These are phyloP conservation scores for Pipistrellus pipistrellus DNA, from an alignment of 2,797 vertebrate species.

Conservation along the genomic window DNA sequence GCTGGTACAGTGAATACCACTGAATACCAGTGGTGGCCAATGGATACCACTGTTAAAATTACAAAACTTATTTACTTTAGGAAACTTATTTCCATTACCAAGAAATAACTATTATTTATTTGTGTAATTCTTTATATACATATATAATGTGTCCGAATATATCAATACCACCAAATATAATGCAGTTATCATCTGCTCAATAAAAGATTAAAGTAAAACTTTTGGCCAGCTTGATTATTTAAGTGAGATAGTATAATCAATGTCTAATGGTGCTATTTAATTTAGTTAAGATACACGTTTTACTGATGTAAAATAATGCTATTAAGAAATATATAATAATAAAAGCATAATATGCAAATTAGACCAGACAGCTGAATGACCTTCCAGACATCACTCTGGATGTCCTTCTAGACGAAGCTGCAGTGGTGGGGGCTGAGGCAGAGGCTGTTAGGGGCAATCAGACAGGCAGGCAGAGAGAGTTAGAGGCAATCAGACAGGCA, in stretches of 20 bases:
- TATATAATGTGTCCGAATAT: background rate
- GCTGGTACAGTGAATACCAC: background rate
- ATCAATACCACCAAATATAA: background rate
- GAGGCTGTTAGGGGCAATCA: too few relatives aligned
- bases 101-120: background rate
- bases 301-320: background rate
- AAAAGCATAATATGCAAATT: too few relatives aligned
- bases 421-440: too few relatives aligned
- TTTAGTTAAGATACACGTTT: background rate
- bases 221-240: background rate
- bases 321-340: background rate
- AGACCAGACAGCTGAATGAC: too few relatives aligned
- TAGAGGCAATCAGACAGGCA: too few relatives aligned
- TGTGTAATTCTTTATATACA: background rate
- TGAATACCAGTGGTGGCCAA: too few relatives aligned
- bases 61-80: conserved; percentile 8
- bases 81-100: background rate
- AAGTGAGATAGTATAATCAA: background rate
- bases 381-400: too few relatives aligned
- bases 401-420: too few relatives aligned
- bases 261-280: background rate
- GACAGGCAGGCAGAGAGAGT: too few relatives aligned
- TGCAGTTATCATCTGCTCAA: background rate
- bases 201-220: background rate
- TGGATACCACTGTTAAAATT: background rate